These are phyloP conservation scores for Mirounga angustirostris DNA, from an alignment of 2,113 vertebrate genomes.

Conservation along the genomic window DNA sequence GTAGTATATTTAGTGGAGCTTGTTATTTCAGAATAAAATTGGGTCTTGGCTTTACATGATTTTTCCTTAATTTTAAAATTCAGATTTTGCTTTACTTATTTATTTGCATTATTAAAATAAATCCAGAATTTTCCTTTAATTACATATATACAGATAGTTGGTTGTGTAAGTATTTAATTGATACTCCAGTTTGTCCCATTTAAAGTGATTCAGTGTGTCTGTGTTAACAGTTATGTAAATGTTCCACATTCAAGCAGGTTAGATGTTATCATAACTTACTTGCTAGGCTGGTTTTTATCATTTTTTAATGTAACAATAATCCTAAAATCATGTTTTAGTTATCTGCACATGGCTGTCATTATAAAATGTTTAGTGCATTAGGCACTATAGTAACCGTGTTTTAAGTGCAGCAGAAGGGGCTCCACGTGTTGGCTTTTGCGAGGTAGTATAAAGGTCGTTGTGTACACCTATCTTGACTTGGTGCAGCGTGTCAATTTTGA, in stretches of 20 bases:
- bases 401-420: slow-evolving; percentile 73
- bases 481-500: slow-evolving; percentile 85
- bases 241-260: slow-evolving; percentile 89
- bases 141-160: slow-evolving; percentile 31
- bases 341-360: slow-evolving; percentile 79
- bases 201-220: slow-evolving; percentile 79
- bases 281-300: slow-evolving; percentile 80
- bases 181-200: slow-evolving; percentile 81
- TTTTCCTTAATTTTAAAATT: slow-evolving; percentile 64
- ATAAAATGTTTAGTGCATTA: slow-evolving; percentile 72
- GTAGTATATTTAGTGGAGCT: slow-evolving; percentile 28
- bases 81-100: slow-evolving; percentile 51
- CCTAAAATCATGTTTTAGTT: slow-evolving; percentile 81
- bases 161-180: slow-evolving; percentile 70
- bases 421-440: slow-evolving; percentile 77
- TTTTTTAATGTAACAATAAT: slow-evolving; percentile 84
- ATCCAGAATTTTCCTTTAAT: slow-evolving; percentile 61
- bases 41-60: slow-evolving; percentile 32
- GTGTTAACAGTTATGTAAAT: slow-evolving; percentile 86
- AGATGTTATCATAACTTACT: slow-evolving; percentile 88
- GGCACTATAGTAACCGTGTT: slow-evolving; percentile 67
- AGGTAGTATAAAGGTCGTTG: slow-evolving; percentile 58
- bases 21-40: slow-evolving; percentile 63
- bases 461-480: slow-evolving; percentile 79
- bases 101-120: slow-evolving; percentile 60